A percentile compares a stretch with the other conserved stretches of the same genome.
Conservation (phyloP, 2,797 vertebrate species). For the Psittacula echo region DNA sequence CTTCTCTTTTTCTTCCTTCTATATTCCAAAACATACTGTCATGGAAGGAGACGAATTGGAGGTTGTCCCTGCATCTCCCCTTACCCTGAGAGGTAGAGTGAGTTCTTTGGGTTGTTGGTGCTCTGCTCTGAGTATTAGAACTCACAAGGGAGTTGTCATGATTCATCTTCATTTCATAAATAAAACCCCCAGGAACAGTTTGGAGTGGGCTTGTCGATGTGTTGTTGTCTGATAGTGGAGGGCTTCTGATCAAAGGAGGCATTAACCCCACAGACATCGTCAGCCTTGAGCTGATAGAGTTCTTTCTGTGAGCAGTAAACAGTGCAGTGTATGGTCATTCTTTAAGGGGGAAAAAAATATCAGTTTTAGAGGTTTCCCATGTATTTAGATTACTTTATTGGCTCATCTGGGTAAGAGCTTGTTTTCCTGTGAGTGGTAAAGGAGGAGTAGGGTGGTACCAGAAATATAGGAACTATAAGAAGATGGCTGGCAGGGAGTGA, state of each 20-base stretch:
- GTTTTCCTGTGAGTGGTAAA: background rate
- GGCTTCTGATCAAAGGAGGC: background rate
- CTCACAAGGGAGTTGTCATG: fast-evolving
- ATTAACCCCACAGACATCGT: background rate
- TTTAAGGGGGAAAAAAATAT: fast-evolving
- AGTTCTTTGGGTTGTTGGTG: background rate
- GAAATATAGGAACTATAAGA: background rate
- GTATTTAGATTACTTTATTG: background rate
- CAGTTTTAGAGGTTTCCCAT: fast-evolving
- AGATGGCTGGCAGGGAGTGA: background rate
- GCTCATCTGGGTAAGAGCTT: background rate
- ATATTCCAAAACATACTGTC: background rate
- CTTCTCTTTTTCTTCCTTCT: background rate
- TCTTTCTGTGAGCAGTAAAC: background rate
- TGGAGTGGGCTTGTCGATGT: background rate
- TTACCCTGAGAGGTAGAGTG: background rate
- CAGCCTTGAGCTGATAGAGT: background rate
- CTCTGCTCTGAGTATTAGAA: background rate
- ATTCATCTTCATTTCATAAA: background rate
- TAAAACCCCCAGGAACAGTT: background rate
- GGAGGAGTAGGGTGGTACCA: background rate
- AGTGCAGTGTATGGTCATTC: background rate
- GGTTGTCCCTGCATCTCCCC: background rate
- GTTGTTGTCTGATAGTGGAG: background rate
- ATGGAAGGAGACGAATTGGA: background rate